phyloP scores from a whole-genome alignment of 2,113 vertebrate genomes.

The Nansenia antarctica region DNA sequence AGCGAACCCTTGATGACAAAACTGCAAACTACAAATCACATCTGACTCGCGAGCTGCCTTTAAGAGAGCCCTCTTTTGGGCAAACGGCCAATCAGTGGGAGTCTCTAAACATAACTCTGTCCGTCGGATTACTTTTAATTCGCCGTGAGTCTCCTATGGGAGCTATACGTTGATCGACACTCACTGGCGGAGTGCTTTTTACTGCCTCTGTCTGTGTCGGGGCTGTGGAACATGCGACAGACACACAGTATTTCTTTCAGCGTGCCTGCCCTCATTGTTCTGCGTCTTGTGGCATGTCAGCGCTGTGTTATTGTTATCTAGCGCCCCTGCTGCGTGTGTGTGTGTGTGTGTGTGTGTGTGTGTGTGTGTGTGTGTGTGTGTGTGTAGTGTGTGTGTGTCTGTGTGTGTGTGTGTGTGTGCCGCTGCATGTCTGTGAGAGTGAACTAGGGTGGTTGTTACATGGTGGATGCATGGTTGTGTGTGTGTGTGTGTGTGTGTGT shows the following conservation, averaged over 20 bases:
- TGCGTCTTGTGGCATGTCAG: constrained; percentile 28
- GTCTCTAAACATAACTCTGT: no score
- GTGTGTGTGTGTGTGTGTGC: constrained; percentile 15
- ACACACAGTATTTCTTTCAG: constrained; percentile 49
- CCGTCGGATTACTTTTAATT: no score
- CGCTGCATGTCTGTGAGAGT: constrained; percentile 9
- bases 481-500: constrained; percentile 8
- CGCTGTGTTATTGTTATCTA: constrained; percentile 35
- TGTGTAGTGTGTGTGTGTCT: constrained; percentile 28
- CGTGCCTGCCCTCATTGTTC: constrained; percentile 67
- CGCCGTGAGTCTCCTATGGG: no score
- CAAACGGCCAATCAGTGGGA: no score
- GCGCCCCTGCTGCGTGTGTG: constrained; percentile 29
- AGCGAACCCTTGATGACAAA: no score
- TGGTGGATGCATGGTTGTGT: constrained; percentile 10
- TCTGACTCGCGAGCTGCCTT: no score
- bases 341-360: constrained; percentile 37
- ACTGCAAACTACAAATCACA: no score
- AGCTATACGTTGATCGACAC: no score
- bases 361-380: constrained; percentile 19
- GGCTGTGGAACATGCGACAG: constrained; percentile 14
- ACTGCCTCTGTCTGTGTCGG: no score
- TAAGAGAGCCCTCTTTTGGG: no score
- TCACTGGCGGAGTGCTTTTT: no score
- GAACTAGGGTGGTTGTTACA: no score